phyloP scores from a whole-genome alignment of 2,797 vertebrate genomes.

The Anableps anableps region DNA sequence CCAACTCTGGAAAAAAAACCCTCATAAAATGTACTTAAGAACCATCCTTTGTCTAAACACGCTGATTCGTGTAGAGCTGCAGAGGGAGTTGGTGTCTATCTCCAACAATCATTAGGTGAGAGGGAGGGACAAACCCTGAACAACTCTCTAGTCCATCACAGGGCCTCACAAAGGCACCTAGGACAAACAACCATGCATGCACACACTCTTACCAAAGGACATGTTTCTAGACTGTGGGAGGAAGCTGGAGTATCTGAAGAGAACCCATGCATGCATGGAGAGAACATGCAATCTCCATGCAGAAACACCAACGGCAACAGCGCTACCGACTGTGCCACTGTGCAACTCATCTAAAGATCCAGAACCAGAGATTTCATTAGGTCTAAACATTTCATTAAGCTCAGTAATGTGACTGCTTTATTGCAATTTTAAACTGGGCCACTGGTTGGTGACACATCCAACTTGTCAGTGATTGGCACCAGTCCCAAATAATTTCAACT shows the following conservation, averaged over 20 bases:
- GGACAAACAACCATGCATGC: no score
- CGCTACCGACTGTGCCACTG: neutral
- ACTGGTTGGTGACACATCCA: neutral
- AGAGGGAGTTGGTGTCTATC: neutral
- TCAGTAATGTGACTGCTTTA: neutral
- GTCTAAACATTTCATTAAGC: neutral
- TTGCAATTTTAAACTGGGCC: neutral
- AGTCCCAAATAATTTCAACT: no score
- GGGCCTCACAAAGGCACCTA: no score
- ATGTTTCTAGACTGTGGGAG: neutral
- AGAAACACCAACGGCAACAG: neutral
- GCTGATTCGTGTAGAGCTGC: neutral
- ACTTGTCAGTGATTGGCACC: no score
- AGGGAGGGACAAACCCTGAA: no score
- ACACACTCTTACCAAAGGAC: no score
- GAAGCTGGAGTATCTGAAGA: neutral
- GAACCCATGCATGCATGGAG: neutral
- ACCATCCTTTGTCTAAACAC: neutral
- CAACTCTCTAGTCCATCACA: no score
- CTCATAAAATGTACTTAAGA: neutral
- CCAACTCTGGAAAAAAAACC: neutral
- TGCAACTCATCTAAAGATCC: neutral
- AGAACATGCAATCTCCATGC: neutral
- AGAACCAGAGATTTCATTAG: neutral
- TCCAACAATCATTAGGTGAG: no score